phyloP scores from a whole-genome alignment of 2,113 vertebrate species.

The Apteryx mantelli region DNA sequence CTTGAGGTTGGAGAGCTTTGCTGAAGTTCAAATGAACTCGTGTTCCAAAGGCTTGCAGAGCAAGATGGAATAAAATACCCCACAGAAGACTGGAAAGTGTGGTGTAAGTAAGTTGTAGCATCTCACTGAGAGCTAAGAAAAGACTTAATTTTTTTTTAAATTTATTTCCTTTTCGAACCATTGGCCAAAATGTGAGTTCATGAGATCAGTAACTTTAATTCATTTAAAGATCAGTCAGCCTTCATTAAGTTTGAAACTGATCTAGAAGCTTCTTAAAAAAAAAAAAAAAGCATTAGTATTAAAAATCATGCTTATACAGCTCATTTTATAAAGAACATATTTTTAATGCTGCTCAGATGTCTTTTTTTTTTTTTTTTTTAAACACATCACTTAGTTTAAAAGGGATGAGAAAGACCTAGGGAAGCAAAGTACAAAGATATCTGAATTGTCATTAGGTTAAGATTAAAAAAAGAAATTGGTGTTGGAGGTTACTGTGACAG shows the following conservation, averaged over 20 bases:
- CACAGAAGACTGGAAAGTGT: conserved; percentile 4
- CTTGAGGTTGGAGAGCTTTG: background rate
- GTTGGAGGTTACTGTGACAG: background rate
- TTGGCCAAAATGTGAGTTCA: background rate
- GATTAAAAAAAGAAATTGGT: background rate
- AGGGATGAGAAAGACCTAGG: conserved; percentile 25
- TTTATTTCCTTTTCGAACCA: conserved; percentile 1
- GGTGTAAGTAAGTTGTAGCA: background rate
- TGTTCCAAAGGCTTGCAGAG: background rate
- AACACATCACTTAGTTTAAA: background rate
- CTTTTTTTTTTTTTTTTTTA: background rate
- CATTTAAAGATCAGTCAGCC: background rate
- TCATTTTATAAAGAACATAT: background rate
- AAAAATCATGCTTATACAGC: too few relatives aligned
- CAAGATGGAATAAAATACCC: background rate
- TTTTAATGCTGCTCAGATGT: conserved; percentile 33
- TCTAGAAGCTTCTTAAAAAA: conserved; percentile 5
- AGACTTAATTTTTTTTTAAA: background rate
- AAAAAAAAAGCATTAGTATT: background rate
- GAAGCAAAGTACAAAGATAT: background rate
- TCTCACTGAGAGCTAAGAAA: background rate
- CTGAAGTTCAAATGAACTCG: background rate
- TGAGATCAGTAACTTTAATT: background rate
- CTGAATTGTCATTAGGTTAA: background rate
- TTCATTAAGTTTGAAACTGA: background rate